Evolutionary conservation across 2,888 invertebrate species (phyloP), one percentile per base, ranked within the genome.

Genomic region (Conus canariensis): DNA sequence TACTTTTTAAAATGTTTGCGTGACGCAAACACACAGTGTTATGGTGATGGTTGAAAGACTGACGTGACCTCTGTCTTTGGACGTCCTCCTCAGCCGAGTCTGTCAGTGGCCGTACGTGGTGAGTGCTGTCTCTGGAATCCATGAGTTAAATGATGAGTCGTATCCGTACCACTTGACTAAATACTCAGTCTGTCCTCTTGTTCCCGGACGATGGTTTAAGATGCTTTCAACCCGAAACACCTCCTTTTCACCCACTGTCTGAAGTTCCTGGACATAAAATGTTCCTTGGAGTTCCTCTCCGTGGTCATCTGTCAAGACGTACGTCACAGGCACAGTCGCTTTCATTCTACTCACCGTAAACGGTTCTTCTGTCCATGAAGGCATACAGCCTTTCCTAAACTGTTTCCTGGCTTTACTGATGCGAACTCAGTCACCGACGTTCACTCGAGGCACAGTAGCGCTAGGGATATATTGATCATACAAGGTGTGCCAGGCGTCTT

Each of bases 321-420:
- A 92, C 19, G 77, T 87, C 19, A 88, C 60, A 30, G 90, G 90
- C 16, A 30, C 58, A 19, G 74, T 77, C 19, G n/a, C 82, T 16
- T 77, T 90, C 5, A 88, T 88, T 85, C 74, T 16, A 22, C n/a
- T 89, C 14, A 93, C 70, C 1, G 87, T 90, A 88, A 93, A 93
- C 58, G 91, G 19, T 89, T 92, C 92, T 16, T 45, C 87, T 3
- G 80, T 91, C 92, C 92, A 92, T 25, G 88, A 90, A n/a, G 92
- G 90, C 85, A 90, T 45, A 87, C 90, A 92, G 6, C 92, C 91
- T 22, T 92, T 92, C 30, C 89, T 88, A 87, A 93, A 92, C 14
- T 60, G 60, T 30, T 87, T 82, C 87, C 86, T 83, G 77, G 45
- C 58, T 4, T 83, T 83, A 58, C 83, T 83, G 83, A 93, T 92